These are phyloP conservation scores for Rhineura floridana DNA, from an alignment of 2,113 vertebrate genomes.

Conservation along the genomic window DNA sequence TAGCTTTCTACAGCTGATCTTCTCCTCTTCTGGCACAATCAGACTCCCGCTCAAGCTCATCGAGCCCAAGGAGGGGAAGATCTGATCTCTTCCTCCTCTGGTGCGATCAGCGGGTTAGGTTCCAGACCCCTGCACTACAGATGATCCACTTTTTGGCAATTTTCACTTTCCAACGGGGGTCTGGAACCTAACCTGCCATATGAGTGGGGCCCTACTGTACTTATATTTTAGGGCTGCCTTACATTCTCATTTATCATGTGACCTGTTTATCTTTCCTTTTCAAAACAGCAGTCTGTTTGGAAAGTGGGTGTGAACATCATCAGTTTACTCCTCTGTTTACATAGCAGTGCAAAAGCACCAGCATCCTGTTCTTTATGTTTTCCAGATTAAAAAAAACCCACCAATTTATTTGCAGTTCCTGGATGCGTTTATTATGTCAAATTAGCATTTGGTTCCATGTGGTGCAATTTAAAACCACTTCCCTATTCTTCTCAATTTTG, in stretches of 20 bases:
- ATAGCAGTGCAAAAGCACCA: background rate
- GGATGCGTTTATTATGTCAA: constrained; percentile 27
- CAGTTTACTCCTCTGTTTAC: background rate
- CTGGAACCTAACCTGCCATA: no score
- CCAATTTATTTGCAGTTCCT: constrained; percentile 30
- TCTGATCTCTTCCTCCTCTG: no score
- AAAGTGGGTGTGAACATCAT: background rate
- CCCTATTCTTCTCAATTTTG: constrained; percentile 35
- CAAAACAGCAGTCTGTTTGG: background rate
- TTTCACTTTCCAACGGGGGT: no score
- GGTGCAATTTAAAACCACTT: constrained; percentile 47
- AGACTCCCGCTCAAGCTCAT: no score
- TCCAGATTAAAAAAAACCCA: background rate
- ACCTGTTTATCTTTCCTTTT: constrained; percentile 13
- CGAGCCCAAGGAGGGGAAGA: no score
- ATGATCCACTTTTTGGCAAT: no score
- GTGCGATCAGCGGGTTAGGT: no score
- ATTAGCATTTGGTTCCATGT: constrained; percentile 36
- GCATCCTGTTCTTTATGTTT: background rate
- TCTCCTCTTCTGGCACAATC: no score
- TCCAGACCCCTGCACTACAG: no score
- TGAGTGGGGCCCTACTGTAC: no score
- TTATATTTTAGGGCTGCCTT: background rate
- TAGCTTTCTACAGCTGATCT: no score
- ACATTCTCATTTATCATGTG: background rate